These are phyloP conservation scores for Orchesellides sinensis DNA, from an alignment of 2,888 invertebrate species.

Conservation along the genomic window DNA sequence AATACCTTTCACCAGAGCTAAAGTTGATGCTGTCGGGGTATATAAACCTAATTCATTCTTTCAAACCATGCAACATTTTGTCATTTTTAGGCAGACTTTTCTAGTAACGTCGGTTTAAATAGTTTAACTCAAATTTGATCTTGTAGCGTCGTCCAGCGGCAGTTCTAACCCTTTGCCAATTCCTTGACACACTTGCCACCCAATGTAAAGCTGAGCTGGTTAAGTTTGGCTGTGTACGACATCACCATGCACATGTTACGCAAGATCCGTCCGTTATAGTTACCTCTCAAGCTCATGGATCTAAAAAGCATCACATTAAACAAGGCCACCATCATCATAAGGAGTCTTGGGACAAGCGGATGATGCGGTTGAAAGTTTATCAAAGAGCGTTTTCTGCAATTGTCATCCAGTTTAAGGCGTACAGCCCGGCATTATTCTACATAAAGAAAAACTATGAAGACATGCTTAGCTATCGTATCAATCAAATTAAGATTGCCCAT, in stretches of 20 bases:
- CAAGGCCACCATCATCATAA: background rate
- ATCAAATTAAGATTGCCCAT: slow-evolving; percentile 46
- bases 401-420: slow-evolving; percentile 51
- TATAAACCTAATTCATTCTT: background rate
- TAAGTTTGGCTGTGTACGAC: slow-evolving; percentile 16
- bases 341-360: slow-evolving; percentile 39
- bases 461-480: slow-evolving; percentile 42
- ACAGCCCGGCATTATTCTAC: slow-evolving; percentile 43
- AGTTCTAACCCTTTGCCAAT: slow-evolving; percentile 5
- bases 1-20: slow-evolving; percentile 1
- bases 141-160: slow-evolving; percentile 32
- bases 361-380: slow-evolving; percentile 53
- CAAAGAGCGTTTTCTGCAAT: slow-evolving; percentile 46
- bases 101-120: no score
- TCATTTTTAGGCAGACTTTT: no score
- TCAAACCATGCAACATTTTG: no score
- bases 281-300: no score
- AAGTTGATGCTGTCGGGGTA: slow-evolving; percentile 22
- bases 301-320: background rate
- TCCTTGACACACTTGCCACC: background rate
- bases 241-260: background rate
- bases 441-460: slow-evolving; percentile 58
- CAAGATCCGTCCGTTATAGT: background rate
- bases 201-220: slow-evolving; percentile 30
- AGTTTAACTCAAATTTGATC: background rate